Evolutionary conservation across 2,797 vertebrate genomes (phyloP).

Genomic region (Triplophysa yarkandensis): DNA sequence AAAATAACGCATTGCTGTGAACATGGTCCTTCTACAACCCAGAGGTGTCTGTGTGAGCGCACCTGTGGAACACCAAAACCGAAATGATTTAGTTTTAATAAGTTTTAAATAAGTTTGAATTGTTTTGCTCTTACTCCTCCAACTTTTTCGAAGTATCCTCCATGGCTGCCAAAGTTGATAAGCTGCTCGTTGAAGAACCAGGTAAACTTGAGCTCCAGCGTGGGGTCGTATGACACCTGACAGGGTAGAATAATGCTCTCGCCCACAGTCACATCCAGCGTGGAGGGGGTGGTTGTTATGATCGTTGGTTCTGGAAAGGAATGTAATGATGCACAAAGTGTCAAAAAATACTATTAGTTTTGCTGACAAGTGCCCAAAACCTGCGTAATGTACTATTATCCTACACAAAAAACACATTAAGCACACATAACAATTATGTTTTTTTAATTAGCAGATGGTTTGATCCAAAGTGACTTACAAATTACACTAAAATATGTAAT

Average conservation of each 20-base stretch:
- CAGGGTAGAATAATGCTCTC: slow-evolving; percentile 95
- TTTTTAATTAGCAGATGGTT: too few relatives aligned
- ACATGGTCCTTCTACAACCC: not conserved
- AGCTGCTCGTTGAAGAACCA: slow-evolving; percentile 96
- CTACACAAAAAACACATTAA: not conserved
- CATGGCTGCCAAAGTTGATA: slow-evolving; percentile 92
- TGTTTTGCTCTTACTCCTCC: slow-evolving; percentile 87
- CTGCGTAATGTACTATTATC: not conserved
- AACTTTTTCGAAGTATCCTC: slow-evolving; percentile 94
- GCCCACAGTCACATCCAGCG: slow-evolving; percentile 92
- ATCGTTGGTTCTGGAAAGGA: slow-evolving; percentile 84
- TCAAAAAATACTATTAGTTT: slow-evolving; percentile 4
- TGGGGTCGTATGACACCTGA: slow-evolving; percentile 92
- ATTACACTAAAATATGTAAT: too few relatives aligned
- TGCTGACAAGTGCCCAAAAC: not conserved
- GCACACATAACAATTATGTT: not conserved
- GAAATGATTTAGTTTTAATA: not conserved
- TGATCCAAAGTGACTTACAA: too few relatives aligned
- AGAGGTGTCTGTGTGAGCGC: not conserved
- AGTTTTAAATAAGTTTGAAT: not conserved
- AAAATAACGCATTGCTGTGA: too few relatives aligned
- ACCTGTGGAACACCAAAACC: not conserved
- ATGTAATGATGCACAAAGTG: not conserved
- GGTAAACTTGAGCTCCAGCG: slow-evolving; percentile 90
- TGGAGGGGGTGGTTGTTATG: slow-evolving; percentile 86